phyloP scores from a whole-genome alignment of 2,113 vertebrate species.

The Corynorhinus townsendii region DNA sequence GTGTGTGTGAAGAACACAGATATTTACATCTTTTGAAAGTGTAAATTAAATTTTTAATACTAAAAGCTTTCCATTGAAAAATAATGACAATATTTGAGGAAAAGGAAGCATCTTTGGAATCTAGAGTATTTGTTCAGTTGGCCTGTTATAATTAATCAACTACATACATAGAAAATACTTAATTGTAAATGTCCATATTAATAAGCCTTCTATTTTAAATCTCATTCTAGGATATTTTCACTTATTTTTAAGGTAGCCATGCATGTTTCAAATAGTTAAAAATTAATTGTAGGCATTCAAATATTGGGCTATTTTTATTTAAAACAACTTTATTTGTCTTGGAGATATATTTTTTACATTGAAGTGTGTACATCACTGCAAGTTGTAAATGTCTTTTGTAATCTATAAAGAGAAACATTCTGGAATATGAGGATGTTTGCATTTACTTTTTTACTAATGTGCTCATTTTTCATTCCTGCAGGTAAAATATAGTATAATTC shows the following conservation, averaged over 20 bases:
- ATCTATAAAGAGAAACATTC: conserved; percentile 66
- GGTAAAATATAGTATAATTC: conserved; percentile 67
- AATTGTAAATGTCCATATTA: background rate
- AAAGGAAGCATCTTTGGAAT: background rate
- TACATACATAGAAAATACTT: background rate
- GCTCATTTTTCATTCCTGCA: conserved; percentile 78
- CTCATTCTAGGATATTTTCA: background rate
- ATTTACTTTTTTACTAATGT: conserved; percentile 79
- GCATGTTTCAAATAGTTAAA: background rate
- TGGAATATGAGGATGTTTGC: conserved; percentile 73
- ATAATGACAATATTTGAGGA: background rate
- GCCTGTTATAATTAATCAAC: background rate
- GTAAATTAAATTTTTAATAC: background rate
- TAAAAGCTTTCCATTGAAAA: background rate
- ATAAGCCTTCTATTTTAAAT: background rate
- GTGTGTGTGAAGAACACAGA: background rate
- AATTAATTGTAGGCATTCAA: background rate
- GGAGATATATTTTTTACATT: background rate
- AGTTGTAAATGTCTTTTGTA: conserved; percentile 58
- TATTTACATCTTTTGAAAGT: background rate
- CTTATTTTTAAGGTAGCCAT: background rate
- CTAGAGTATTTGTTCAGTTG: background rate
- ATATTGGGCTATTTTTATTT: background rate
- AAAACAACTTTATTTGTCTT: background rate
- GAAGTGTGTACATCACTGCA: conserved; percentile 22